Percentiles rank a stretch among this genome's conserved stretches.
These are phyloP conservation scores for Ictinia mississippiensis DNA, from an alignment of 2,797 vertebrate species.

Conservation along the genomic window DNA sequence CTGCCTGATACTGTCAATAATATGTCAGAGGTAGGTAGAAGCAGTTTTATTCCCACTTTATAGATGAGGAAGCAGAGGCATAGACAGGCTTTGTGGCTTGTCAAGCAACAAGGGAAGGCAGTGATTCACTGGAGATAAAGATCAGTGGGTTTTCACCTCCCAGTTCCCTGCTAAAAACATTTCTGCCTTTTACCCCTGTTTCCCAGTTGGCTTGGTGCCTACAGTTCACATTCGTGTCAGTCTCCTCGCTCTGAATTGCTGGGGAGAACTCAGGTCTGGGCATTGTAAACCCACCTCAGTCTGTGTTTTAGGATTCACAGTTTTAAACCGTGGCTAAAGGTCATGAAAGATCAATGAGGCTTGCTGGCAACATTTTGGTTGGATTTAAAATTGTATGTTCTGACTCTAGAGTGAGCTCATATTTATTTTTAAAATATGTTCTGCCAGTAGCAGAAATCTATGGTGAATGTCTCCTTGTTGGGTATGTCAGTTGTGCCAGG, in stretches of 20 bases:
- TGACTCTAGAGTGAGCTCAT: conserved; percentile 34
- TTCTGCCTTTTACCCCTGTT: background rate
- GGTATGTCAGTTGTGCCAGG: background rate
- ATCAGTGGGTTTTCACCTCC: background rate
- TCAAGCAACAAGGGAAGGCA: background rate
- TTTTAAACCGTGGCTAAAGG: background rate
- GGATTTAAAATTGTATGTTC: conserved; percentile 27
- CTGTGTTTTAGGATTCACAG: background rate
- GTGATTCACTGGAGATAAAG: background rate
- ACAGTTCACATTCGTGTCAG: background rate
- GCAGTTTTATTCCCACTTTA: background rate
- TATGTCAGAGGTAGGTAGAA: background rate
- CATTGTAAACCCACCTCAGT: background rate
- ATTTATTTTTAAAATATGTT: conserved; percentile 50
- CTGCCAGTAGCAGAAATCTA: background rate
- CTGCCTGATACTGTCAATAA: background rate
- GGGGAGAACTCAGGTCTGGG: background rate
- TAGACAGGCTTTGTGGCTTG: background rate
- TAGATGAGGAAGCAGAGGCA: background rate
- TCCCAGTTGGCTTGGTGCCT: background rate
- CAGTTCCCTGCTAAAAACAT: background rate
- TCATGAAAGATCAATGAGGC: background rate
- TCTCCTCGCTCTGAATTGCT: background rate
- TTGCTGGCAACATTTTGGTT: conserved; percentile 19
- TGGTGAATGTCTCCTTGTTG: conserved; percentile 51